phyloP scores from a whole-genome alignment of 2,888 invertebrate species.

The Abrostola tripartita region DNA sequence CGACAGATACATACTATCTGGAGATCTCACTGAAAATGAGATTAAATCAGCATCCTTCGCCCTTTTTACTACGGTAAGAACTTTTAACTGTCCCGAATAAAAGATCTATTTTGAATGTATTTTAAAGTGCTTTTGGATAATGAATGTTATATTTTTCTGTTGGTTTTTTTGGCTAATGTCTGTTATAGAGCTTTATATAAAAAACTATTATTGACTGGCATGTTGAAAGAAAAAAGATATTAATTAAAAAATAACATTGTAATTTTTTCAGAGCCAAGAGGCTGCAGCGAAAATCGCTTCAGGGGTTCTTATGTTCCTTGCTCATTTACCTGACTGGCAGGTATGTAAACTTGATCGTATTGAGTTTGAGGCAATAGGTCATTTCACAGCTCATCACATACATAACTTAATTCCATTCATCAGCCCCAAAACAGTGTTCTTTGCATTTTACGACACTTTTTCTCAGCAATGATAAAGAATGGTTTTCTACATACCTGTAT shows the following conservation, averaged over 20 bases:
- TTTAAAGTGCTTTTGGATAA: not conserved
- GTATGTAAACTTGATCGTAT: slow-evolving; percentile 53
- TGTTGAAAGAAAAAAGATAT: too few relatives aligned
- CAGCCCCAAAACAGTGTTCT: too few relatives aligned
- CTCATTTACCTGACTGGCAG: slow-evolving; percentile 80
- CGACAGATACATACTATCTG: slow-evolving; percentile 71
- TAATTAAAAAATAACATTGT: too few relatives aligned
- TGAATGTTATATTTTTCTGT: too few relatives aligned
- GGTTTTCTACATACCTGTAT: too few relatives aligned
- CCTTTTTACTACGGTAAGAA: slow-evolving; percentile 77
- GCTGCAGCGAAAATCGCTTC: slow-evolving; percentile 79
- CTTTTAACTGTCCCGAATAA: not conserved
- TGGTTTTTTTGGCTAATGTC: too few relatives aligned
- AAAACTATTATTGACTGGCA: too few relatives aligned
- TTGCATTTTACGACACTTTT: too few relatives aligned
- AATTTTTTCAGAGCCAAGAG: slow-evolving; percentile 81
- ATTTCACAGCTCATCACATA: too few relatives aligned
- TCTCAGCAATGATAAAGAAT: too few relatives aligned
- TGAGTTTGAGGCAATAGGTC: not conserved
- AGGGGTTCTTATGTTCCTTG: slow-evolving; percentile 72
- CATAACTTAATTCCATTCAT: too few relatives aligned
- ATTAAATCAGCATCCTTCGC: slow-evolving; percentile 70
- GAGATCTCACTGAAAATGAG: slow-evolving; percentile 68
- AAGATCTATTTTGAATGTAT: not conserved
- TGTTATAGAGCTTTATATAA: too few relatives aligned